Evolutionary conservation across 2,888 invertebrate genomes (phyloP), one percentile per base, ranked within the genome.

Genomic region (Hydriomena furcata): DNA sequence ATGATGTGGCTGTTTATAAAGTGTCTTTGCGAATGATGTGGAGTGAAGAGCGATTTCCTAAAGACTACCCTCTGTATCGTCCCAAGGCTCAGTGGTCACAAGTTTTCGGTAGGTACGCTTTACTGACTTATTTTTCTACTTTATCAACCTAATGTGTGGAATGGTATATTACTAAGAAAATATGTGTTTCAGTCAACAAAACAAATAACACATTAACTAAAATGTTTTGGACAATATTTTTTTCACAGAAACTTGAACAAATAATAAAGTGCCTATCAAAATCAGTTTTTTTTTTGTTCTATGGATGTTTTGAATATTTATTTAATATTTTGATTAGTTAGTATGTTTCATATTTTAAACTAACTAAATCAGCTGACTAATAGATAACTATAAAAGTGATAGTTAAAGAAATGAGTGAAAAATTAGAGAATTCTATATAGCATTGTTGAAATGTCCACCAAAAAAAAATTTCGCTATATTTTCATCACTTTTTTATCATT

Each of bases 21-120:
- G 95, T 97, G 77, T 94, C 95, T 60, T 86, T 98, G 81, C 94
- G 94, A 72, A 97, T 96, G 66, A 93, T 95, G 75, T 98, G 98
- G 98, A 95, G 95, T 67, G 93, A 95, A 68, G 94, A 95, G 59
- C 91, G 93, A 59, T 98, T 98, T 80, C 97, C 97, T 7, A 97
- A 96, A 79, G 97, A 97, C 83, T 98, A 96, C 82, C 97, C 98
- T 1, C 55, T 65, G 72, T 95, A 95, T 93, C 92, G 97, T 66
- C 97, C 97, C 5, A 95, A 95, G 47, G 97, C 98, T 7, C 97
- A 98, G 77, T 98, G 97, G 95, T 97, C 97, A 67, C 95, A 95
- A 80, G 93, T 97, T 60, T 93, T 97, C 76, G 98, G 98, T 98
- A 81, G 98, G 98, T 98, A 81, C 94, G 96, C 58, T 57, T 55